Evolutionary conservation across 2,888 invertebrate species (phyloP), one percentile per base, ranked within the genome.

Genomic region (Cenopis cana): DNA sequence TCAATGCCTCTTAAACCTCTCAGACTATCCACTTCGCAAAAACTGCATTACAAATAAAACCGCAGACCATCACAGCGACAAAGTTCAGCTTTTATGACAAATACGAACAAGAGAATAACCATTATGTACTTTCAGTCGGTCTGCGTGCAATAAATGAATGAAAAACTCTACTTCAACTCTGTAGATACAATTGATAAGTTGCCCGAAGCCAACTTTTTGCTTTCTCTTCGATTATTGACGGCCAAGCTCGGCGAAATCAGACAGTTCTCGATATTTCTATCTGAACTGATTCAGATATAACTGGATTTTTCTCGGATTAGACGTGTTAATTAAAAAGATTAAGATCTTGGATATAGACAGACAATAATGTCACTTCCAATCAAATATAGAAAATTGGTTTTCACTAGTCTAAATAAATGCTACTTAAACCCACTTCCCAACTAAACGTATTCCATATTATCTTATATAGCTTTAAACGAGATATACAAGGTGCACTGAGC

Each of bases 101-200:
- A 88, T 81, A 80, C 82, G 82, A 83, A 82, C 80, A 83, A 82
- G 83, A 86, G 84, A 87, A 88, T 88, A 87, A 87, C 87, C 88
- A 88, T 89, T 88, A 88, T 87, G 85, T 81, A 87, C 87, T 90
- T 89, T 86, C 86, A 84, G 81, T 81, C 78, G 82, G 78, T 84
- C 84, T 83, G 85, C 83, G 83, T 87, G 86, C 87, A 87, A 89
- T 89, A 90, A 91, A 90, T 87, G 88, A 87, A 87, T 88, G 84
- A 88, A 87, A 89, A 91, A 88, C 85, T 88, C 77, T 76, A 76
- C 80, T 81, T 76, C 81, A 86, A 89, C 85, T 88, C 82, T 74
- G 78, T 78, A 85, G 89, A 89, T 88, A 89, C 89, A 89, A 90
- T 89, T 90, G 89, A 89, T 89, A 91, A 90, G 86, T 89, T 81